Evolutionary conservation across 2,888 invertebrate genomes (phyloP).

Genomic region (Lepidochitona cinerea): DNA sequence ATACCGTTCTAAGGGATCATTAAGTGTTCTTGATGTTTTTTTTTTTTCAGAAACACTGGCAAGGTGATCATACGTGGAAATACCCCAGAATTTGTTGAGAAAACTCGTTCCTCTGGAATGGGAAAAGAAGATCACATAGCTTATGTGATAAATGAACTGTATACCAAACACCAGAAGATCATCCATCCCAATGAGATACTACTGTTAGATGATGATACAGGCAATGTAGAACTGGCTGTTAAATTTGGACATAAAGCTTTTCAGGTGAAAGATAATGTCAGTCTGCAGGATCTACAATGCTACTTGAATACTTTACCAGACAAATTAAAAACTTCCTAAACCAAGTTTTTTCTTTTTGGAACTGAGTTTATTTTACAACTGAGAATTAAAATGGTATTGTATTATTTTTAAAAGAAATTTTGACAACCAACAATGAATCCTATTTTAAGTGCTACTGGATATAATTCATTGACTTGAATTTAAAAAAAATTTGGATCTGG

Average conservation of each 20-base stretch:
- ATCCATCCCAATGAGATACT: constrained; percentile 54
- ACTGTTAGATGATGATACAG: constrained; percentile 58
- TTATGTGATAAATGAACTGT: constrained; percentile 52
- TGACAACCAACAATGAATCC: too few species aligned
- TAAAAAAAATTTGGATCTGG: too few species aligned
- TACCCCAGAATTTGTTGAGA: constrained; percentile 52
- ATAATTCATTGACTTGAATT: too few species aligned
- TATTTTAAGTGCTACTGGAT: too few species aligned
- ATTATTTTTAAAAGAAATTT: too few species aligned
- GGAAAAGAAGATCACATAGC: constrained; percentile 63
- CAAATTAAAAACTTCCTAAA: too few species aligned
- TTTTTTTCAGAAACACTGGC: constrained; percentile 53
- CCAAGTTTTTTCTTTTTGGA: too few species aligned
- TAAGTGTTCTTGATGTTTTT: too few species aligned
- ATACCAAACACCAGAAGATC: constrained; percentile 44
- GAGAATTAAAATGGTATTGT: too few species aligned
- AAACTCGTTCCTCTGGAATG: constrained; percentile 40
- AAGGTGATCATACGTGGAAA: constrained; percentile 58
- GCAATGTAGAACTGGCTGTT: constrained; percentile 55
- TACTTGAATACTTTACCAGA: background rate
- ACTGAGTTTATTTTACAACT: too few species aligned
- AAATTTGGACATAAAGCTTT: constrained; percentile 58
- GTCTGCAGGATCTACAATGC: constrained; percentile 17
- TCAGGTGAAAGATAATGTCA: constrained; percentile 44
- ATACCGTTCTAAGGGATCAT: too few species aligned